phyloP scores from a whole-genome alignment of 2,113 vertebrate genomes.

The Electrona antarctica region DNA sequence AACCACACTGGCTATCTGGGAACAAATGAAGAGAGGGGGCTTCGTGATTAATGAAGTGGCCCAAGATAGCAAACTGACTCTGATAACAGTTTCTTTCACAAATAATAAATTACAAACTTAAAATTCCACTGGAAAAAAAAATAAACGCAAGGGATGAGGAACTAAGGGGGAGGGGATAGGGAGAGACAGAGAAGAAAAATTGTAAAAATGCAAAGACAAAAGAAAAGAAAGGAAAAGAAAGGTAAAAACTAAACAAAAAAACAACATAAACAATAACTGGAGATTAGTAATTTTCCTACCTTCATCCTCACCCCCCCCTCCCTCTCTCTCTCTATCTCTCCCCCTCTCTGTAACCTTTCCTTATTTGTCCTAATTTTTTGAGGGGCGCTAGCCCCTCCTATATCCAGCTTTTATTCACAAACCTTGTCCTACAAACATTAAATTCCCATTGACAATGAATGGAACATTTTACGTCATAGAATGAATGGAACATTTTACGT shows the following conservation, averaged over 20 bases:
- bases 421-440: too few relatives aligned
- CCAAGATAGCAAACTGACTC: slow-evolving; percentile 78
- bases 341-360: background rate
- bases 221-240: slow-evolving; percentile 11
- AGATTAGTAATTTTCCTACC: background rate
- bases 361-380: background rate
- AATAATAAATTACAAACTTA: slow-evolving; percentile 82
- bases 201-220: background rate
- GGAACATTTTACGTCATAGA: too few relatives aligned
- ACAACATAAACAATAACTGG: background rate
- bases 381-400: too few relatives aligned
- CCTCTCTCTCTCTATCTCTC: background rate
- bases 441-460: too few relatives aligned
- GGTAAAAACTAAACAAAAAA: background rate
- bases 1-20: slow-evolving; percentile 76
- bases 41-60: slow-evolving; percentile 83
- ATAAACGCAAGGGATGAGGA: slow-evolving; percentile 47
- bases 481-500: too few relatives aligned
- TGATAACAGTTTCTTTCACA: slow-evolving; percentile 81
- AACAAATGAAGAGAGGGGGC: slow-evolving; percentile 79
- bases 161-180: slow-evolving; percentile 7
- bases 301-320: slow-evolving; percentile 27
- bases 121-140: slow-evolving; percentile 66
- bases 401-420: too few relatives aligned
- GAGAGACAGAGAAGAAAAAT: slow-evolving; percentile 1